Conservation (phyloP, 1,140 invertebrate genomes). For the Cyclina sinensis region DNA sequence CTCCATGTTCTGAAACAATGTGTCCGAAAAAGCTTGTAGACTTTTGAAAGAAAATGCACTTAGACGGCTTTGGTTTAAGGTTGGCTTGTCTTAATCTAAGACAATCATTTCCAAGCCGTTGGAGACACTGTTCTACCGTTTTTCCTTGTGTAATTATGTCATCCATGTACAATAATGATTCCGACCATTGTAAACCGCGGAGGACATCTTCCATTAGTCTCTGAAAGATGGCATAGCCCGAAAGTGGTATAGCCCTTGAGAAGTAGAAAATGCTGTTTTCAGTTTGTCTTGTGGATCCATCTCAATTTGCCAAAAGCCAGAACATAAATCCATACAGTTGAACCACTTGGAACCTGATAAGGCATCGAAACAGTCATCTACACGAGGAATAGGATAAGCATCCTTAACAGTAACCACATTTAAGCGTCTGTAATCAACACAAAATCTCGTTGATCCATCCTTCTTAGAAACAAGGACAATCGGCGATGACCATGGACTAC, state of each 20-base stretch:
- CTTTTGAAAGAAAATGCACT: not conserved
- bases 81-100: not conserved
- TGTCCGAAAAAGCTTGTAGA: not conserved
- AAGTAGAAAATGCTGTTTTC: slow-evolving; percentile 30
- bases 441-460: slow-evolving; percentile 34
- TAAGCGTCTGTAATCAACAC: slow-evolving; percentile 26
- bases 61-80: slow-evolving; percentile 2
- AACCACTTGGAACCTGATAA: slow-evolving; percentile 19
- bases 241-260: slow-evolving; percentile 34
- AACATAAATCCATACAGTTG: no score
- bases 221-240: slow-evolving; percentile 44
- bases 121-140: not conserved
- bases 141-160: no score
- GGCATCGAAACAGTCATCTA: slow-evolving; percentile 39
- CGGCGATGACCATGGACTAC: slow-evolving; percentile 26
- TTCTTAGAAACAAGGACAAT: slow-evolving; percentile 44
- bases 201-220: slow-evolving; percentile 6
- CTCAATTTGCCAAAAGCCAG: slow-evolving; percentile 42
- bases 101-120: not conserved
- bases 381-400: no score
- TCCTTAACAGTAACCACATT: not conserved
- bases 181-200: not conserved
- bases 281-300: slow-evolving; percentile 22
- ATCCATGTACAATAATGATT: not conserved
- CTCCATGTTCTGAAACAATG: not conserved